A percentile compares a stretch with the other conserved stretches of the same genome.
phyloP scores from a whole-genome alignment of 2,113 vertebrate species.

The Lepus europaeus region DNA sequence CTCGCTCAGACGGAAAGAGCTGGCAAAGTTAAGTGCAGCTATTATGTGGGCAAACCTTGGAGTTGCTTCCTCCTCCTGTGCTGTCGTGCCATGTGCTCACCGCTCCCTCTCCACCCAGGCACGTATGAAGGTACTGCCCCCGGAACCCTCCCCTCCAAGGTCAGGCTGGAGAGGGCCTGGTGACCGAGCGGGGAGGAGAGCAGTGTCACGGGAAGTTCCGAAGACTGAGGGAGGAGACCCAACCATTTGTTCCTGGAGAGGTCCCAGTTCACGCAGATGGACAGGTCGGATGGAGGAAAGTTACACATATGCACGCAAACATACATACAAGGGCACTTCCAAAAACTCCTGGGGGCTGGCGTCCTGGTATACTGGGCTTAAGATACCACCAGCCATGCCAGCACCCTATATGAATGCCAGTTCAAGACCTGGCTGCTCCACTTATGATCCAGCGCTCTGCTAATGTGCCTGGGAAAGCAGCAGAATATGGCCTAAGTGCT shows the following conservation, averaged over 20 bases:
- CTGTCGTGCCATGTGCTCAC: neutral
- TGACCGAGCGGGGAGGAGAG: neutral
- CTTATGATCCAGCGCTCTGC: no score
- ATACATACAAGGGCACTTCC: fast-evolving
- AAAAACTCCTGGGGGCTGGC: no score
- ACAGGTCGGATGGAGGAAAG: neutral
- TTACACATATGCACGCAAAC: no score
- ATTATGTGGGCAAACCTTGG: constrained; percentile 37
- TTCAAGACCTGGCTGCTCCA: no score
- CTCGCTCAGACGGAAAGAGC: constrained; percentile 38
- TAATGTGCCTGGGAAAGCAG: no score
- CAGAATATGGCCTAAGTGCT: no score
- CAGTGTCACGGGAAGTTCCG: neutral
- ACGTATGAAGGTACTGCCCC: neutral
- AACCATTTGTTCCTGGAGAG: neutral
- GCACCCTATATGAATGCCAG: no score
- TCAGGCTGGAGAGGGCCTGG: neutral
- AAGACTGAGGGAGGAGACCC: neutral
- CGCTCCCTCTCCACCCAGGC: neutral
- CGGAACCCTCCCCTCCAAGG: neutral
- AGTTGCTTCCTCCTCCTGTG: neutral
- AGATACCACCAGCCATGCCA: no score
- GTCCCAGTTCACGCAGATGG: neutral
- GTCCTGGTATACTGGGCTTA: no score
- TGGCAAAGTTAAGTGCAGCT: constrained; percentile 42